phyloP scores from a whole-genome alignment of 2,888 invertebrate genomes.

The Chironomus riparius region DNA sequence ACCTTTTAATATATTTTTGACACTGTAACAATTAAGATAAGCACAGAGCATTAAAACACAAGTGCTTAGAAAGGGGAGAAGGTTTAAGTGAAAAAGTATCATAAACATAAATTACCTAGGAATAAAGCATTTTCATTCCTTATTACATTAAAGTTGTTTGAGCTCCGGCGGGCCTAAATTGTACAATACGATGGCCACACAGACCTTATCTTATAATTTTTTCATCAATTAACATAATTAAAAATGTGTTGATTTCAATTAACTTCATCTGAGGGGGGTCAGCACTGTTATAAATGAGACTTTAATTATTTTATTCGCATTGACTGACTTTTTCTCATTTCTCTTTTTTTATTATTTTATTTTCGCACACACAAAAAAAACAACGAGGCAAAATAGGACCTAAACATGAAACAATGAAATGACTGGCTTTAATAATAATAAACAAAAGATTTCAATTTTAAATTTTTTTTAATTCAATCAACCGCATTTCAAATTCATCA shows the following conservation, averaged over 20 bases:
- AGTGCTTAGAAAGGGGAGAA: neutral
- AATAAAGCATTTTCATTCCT: constrained; percentile 11
- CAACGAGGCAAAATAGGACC: neutral
- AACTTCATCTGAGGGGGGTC: neutral
- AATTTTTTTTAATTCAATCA: constrained; percentile 12
- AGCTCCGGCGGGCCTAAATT: neutral
- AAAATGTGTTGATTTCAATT: constrained; percentile 26
- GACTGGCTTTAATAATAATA: neutral
- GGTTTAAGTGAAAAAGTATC: constrained; percentile 23
- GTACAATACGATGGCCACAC: neutral
- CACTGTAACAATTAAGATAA: constrained; percentile 27
- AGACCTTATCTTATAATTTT: constrained; percentile 25
- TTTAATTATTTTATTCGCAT: constrained; percentile 13
- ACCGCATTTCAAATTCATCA: constrained; percentile 12
- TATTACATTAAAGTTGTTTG: neutral
- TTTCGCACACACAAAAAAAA: neutral
- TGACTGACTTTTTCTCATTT: neutral
- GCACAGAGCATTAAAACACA: neutral
- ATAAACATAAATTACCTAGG: constrained; percentile 21
- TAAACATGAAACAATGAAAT: neutral
- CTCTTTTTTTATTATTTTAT: neutral
- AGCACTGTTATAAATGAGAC: constrained; percentile 5
- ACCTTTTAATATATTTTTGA: constrained; percentile 25
- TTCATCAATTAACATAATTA: constrained; percentile 23
- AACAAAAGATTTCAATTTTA: neutral